phyloP scores from a whole-genome alignment of 2,797 vertebrate species.

The Thripadectes ignobilis region DNA sequence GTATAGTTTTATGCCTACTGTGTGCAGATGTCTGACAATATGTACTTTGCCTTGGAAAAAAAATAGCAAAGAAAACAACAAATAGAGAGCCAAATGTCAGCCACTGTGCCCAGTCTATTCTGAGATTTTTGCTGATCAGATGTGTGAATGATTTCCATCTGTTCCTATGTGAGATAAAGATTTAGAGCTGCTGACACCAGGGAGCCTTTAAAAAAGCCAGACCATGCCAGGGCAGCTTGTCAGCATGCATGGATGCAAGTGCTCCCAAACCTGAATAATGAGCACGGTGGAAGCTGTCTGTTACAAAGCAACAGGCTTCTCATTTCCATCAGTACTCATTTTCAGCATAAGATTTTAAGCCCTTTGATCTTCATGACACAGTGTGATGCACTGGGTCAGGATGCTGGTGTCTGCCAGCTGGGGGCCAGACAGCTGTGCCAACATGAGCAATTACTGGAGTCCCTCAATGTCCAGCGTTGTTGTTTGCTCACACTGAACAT shows the following conservation, averaged over 20 bases:
- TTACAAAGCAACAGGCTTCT: not conserved
- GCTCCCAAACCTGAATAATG: not conserved
- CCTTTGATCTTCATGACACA: not conserved
- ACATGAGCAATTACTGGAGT: not conserved
- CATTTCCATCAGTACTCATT: not conserved
- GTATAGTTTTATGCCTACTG: not conserved
- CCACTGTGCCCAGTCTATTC: conserved; percentile 1
- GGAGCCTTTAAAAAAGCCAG: not conserved
- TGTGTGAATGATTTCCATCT: conserved; percentile 60
- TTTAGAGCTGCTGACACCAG: not conserved
- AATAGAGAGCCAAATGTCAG: conserved; percentile 39
- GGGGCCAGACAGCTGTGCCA: not conserved
- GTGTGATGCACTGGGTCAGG: not conserved
- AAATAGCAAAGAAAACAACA: not conserved
- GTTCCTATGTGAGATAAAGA: conserved; percentile 27
- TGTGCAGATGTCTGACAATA: conserved; percentile 42
- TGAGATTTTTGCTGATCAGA: conserved; percentile 38
- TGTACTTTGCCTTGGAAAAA: conserved; percentile 37
- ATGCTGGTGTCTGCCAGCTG: not conserved
- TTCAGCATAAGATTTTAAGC: not conserved
- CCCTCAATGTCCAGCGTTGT: fast-evolving
- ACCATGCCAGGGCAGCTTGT: not conserved
- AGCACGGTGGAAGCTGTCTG: not conserved
- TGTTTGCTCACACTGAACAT: not conserved
- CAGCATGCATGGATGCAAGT: not conserved